Percentiles rank a stretch among this genome's conserved stretches.
Evolutionary conservation across 2,113 vertebrate genomes (phyloP).

Genomic region (Paralichthys olivaceus): DNA sequence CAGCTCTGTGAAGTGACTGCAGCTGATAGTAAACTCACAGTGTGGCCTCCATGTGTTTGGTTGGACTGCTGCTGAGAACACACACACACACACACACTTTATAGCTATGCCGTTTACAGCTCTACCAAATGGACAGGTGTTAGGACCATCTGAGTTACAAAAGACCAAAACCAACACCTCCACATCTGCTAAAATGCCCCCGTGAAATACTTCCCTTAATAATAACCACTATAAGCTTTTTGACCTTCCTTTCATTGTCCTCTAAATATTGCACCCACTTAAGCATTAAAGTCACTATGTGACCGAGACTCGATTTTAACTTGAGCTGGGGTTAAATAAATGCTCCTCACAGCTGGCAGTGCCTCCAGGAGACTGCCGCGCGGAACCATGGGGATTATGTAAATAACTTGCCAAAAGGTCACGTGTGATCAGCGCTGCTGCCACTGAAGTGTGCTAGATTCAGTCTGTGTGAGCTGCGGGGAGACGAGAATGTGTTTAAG

Average conservation of each 20-base stretch:
- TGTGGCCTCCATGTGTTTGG: conserved; percentile 19
- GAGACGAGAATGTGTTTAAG: conserved; percentile 18
- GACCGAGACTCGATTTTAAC: conserved; percentile 35
- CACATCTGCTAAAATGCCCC: conserved; percentile 68
- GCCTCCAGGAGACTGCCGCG: conserved; percentile 46
- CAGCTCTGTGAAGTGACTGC: conserved; percentile 13
- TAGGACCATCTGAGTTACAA: conserved; percentile 36
- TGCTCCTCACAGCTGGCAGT: conserved; percentile 61
- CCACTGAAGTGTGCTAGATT: conserved; percentile 50
- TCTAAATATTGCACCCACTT: conserved; percentile 54
- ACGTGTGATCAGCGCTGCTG: conserved; percentile 53
- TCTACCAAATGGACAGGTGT: conserved; percentile 72
- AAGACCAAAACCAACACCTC: conserved; percentile 56
- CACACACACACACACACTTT: conserved; percentile 24
- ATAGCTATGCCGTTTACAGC: conserved; percentile 21
- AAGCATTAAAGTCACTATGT: conserved; percentile 58
- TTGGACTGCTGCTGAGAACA: conserved; percentile 7
- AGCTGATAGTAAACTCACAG: conserved; percentile 33
- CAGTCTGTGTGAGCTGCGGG: conserved; percentile 13
- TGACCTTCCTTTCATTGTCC: conserved; percentile 36
- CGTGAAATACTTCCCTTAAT: conserved; percentile 16
- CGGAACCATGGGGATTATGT: conserved; percentile 75
- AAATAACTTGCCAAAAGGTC: conserved; percentile 72
- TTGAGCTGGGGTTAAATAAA: conserved; percentile 65
- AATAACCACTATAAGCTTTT: neutral